These are phyloP conservation scores for Embidobia sp. DNA, from an alignment of 2,888 invertebrate species.

Conservation along the genomic window DNA sequence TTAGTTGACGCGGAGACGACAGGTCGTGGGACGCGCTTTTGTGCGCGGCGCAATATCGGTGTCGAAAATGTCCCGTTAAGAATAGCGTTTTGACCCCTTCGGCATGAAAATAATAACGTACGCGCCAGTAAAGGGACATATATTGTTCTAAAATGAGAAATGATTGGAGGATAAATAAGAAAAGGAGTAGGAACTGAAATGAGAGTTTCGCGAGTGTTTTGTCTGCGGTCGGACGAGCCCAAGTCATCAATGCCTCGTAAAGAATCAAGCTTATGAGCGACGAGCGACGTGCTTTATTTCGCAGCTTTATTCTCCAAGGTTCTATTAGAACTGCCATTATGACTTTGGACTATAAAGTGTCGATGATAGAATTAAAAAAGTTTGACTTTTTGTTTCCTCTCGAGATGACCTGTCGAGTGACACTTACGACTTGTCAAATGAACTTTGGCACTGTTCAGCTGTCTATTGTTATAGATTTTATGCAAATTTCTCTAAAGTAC, in stretches of 20 bases:
- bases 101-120: constrained; percentile 49
- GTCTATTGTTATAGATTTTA: no score
- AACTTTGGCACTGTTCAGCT: no score
- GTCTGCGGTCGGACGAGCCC: constrained; percentile 78
- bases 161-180: constrained; percentile 59
- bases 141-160: constrained; percentile 63
- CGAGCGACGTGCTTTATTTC: constrained; percentile 72
- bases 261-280: constrained; percentile 81
- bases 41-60: constrained; percentile 33
- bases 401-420: not conserved
- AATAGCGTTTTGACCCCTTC: constrained; percentile 41
- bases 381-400: constrained; percentile 5
- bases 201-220: constrained; percentile 66
- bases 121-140: constrained; percentile 42
- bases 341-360: constrained; percentile 55
- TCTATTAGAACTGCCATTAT: constrained; percentile 55
- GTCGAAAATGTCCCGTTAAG: constrained; percentile 47
- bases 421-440: not conserved
- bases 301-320: constrained; percentile 51
- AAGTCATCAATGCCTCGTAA: constrained; percentile 79
- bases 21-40: constrained; percentile 1
- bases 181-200: constrained; percentile 63
- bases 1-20: constrained; percentile 1
- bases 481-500: no score
- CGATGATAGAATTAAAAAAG: constrained; percentile 48